Evolutionary conservation across 2,888 invertebrate species (phyloP).

Genomic region (Diarsia dahlii): DNA sequence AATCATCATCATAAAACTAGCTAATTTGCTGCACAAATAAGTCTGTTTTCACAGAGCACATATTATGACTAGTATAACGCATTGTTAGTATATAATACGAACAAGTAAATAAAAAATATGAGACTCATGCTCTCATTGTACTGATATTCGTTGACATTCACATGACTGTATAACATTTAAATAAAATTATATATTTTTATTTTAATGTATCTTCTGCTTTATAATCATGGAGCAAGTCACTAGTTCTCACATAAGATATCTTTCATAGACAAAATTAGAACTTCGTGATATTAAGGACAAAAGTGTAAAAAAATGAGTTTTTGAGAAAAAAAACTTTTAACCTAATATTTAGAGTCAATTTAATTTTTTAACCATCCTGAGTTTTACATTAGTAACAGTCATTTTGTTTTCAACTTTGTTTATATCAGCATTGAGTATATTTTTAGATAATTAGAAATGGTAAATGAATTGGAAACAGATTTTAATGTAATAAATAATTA

Average conservation of each 20-base stretch:
- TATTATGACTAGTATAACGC: conserved; percentile 3
- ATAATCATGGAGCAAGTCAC: neutral
- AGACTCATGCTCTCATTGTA: conserved; percentile 34
- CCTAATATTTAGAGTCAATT: neutral
- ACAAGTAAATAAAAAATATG: conserved; percentile 32
- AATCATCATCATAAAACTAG: conserved; percentile 8
- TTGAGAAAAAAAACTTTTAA: neutral
- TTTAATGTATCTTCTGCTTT: neutral
- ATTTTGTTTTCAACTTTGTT: neutral
- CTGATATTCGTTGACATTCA: conserved; percentile 32
- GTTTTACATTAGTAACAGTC: neutral
- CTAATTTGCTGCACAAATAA: conserved; percentile 29
- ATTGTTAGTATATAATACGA: conserved; percentile 16
- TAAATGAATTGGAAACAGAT: neutral
- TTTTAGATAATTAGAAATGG: neutral
- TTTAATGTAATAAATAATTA: neutral
- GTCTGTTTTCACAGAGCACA: conserved; percentile 12
- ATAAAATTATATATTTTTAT: neutral
- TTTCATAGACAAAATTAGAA: neutral
- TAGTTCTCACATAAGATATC: neutral
- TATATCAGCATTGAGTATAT: neutral
- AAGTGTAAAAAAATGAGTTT: neutral
- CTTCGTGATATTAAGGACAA: neutral
- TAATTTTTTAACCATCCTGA: neutral
- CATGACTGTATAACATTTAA: neutral